phyloP scores from a whole-genome alignment of 2,888 invertebrate genomes.

The Drosophila peninsularis region DNA sequence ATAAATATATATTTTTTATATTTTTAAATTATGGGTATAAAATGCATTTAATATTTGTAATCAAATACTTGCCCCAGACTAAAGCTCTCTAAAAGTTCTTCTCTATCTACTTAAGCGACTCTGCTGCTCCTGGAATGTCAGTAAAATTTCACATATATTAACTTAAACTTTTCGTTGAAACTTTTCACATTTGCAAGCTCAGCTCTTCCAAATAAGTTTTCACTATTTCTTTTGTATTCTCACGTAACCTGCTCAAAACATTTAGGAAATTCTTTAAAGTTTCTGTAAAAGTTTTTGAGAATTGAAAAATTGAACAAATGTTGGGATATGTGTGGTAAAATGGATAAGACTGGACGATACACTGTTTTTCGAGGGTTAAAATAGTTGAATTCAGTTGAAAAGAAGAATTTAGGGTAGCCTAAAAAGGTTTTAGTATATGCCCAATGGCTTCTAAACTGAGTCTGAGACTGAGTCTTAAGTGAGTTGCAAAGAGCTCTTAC shows the following conservation, averaged over 20 bases:
- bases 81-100: not conserved
- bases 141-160: conserved; percentile 10
- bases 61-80: not conserved
- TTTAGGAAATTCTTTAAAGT: conserved; percentile 19
- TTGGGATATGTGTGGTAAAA: not conserved
- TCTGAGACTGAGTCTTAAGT: not conserved
- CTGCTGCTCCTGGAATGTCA: not conserved
- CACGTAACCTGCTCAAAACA: conserved; percentile 2
- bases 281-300: conserved; percentile 28
- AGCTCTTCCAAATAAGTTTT: conserved; percentile 4
- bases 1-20: no score
- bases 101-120: not conserved
- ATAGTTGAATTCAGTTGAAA: not conserved
- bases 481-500: not conserved
- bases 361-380: not conserved
- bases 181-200: conserved; percentile 20
- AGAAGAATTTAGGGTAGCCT: no score
- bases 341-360: not conserved
- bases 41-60: not conserved
- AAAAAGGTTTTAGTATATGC: no score
- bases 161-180: conserved; percentile 7
- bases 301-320: not conserved
- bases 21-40: not conserved
- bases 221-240: conserved; percentile 1
- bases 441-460: not conserved